Evolutionary conservation across 2,888 invertebrate genomes (phyloP).

Genomic region (Acleris holmiana): DNA sequence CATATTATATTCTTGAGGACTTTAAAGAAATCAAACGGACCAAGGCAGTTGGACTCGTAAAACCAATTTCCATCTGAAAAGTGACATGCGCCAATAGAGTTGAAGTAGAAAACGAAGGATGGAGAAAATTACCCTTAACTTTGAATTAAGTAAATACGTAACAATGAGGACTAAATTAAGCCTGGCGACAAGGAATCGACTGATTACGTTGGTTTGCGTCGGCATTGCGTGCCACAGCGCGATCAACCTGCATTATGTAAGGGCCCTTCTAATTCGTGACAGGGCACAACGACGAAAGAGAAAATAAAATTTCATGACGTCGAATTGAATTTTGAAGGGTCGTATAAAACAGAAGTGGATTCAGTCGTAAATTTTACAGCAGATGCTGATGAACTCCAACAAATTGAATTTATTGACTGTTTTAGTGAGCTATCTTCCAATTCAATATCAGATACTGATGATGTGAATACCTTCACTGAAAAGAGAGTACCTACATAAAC

Average conservation of each 20-base stretch:
- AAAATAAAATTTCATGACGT: slow-evolving; percentile 34
- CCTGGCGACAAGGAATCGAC: slow-evolving; percentile 42
- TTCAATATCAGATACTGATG: neutral
- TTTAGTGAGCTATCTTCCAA: neutral
- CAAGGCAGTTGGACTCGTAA: too few relatives aligned
- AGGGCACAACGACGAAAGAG: slow-evolving; percentile 19
- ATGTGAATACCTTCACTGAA: neutral
- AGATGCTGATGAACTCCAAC: slow-evolving; percentile 12
- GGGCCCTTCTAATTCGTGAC: slow-evolving; percentile 26
- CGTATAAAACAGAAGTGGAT: slow-evolving; percentile 27
- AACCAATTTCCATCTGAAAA: too few relatives aligned
- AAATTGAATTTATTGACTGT: slow-evolving; percentile 4
- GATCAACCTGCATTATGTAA: slow-evolving; percentile 39
- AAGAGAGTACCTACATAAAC: too few relatives aligned
- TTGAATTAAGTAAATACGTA: neutral
- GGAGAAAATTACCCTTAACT: neutral
- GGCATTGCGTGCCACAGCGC: slow-evolving; percentile 58
- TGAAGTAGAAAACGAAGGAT: too few relatives aligned
- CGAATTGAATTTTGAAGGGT: slow-evolving; percentile 30
- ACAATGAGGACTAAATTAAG: slow-evolving; percentile 1
- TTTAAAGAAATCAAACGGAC: too few relatives aligned
- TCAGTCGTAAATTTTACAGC: slow-evolving; percentile 22
- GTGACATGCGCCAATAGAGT: neutral
- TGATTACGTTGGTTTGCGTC: slow-evolving; percentile 48
- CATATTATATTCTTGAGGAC: too few relatives aligned